A percentile compares a stretch with the other conserved stretches of the same genome.
These are phyloP conservation scores for Takifugu bimaculatus DNA, from an alignment of 2,113 vertebrate species.

Conservation along the genomic window DNA sequence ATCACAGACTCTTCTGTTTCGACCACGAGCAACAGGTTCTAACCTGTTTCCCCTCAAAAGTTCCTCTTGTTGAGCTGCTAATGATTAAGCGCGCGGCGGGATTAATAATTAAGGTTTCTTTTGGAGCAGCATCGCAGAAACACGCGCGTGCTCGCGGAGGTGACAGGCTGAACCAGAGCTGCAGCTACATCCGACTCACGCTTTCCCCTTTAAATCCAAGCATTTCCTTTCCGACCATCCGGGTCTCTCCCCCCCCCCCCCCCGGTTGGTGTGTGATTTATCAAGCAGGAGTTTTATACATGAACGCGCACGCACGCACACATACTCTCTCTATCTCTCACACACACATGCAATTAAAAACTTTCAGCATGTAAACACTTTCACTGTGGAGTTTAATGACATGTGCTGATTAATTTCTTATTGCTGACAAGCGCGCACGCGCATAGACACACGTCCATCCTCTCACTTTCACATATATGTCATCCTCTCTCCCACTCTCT, in stretches of 20 bases:
- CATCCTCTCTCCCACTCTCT: conserved; percentile 52
- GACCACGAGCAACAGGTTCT: conserved; percentile 62
- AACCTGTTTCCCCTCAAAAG: conserved; percentile 13
- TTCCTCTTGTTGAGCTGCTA: neutral
- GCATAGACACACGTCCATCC: conserved; percentile 47
- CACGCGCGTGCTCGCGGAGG: conserved; percentile 28
- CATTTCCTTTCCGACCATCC: conserved; percentile 52
- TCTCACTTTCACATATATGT: conserved; percentile 55
- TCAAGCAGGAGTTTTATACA: conserved; percentile 37
- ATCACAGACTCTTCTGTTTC: conserved; percentile 35
- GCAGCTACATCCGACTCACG: conserved; percentile 57
- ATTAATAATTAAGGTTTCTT: conserved; percentile 4
- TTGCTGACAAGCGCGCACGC: conserved; percentile 64
- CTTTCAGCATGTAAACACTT: conserved; percentile 39
- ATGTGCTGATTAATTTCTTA: conserved; percentile 79
- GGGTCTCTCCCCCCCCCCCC: conserved; percentile 10
- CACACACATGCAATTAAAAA: conserved; percentile 3
- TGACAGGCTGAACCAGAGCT: conserved; percentile 45
- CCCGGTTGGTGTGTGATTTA: conserved; percentile 47
- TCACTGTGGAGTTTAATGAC: conserved; percentile 67
- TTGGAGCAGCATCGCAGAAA: conserved; percentile 16
- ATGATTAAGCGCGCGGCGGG: neutral
- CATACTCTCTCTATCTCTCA: neutral
- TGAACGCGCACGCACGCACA: conserved; percentile 6
- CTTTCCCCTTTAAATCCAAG: conserved; percentile 55